Evolutionary conservation across 2,888 invertebrate species (phyloP), one percentile per base, ranked within the genome.

Genomic region (Lysandra bellargus): DNA sequence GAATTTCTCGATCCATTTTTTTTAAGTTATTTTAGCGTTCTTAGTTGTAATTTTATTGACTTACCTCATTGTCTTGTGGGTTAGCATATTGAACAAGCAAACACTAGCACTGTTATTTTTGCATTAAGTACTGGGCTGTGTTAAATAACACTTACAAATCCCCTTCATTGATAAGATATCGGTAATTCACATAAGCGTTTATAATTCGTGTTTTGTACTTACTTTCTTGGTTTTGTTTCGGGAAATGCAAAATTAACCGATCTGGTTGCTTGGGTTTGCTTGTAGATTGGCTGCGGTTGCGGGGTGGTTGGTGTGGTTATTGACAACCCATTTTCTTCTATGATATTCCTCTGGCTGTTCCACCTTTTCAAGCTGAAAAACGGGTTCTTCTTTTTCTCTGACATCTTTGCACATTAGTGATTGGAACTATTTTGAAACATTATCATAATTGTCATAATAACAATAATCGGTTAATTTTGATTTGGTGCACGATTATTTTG

Each of bases 331-430:
- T 79, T 74, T n/a, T 88, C 88, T 30, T 87, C 69, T 17, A 33
- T 1, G 69, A 37, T 86, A 5, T 79, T 79, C 78, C 85, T 90
- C 73, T 87, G 86, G 81, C 89, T 89, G 79, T 89, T 90, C 88
- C 89, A 90, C 64, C 92, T 87, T 80, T 88, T 92, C n/a, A 93
- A 80, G 60, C 84, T 90, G 81, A 93, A 91, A 81, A 93, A 89
- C 2, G 88, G 88, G 76, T 88, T 92, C 80, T 91, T 93, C 82
- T 92, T 93, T 83, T 92, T 93, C 53, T 94, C 93, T 61, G 91
- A 85, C 93, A 93, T 94, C 9, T 75, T 75, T 44, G 23, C 1
- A 9, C 7, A 49, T 49, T 23, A 75, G 49, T 23, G 14, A 30
- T 75, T 75, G 1, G 1, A 75, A 75, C 49, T 49, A 44, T 74